Evolutionary conservation across 2,888 invertebrate species (phyloP).

Genomic region (Celastrina argiolus): DNA sequence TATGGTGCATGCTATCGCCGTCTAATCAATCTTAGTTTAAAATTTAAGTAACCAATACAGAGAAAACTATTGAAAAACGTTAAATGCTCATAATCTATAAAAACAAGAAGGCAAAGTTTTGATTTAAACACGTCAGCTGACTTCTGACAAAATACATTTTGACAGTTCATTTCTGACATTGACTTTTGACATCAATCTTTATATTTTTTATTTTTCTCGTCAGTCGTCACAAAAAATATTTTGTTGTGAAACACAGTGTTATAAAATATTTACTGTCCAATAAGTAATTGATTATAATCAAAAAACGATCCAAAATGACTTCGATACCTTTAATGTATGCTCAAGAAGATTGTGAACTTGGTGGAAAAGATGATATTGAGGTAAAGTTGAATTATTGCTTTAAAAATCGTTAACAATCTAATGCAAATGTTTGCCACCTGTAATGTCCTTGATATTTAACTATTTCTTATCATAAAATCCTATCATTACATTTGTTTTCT

Average conservation of each 20-base stretch:
- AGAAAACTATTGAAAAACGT: too few relatives aligned
- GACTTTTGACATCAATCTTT: not conserved
- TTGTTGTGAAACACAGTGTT: constrained; percentile 16
- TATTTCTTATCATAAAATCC: constrained; percentile 11
- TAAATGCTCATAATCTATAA: not conserved
- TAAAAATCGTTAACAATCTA: not conserved
- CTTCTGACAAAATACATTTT: not conserved
- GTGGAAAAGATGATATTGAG: constrained; percentile 79
- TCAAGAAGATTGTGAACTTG: constrained; percentile 82
- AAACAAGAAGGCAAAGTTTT: not conserved
- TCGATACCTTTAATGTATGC: constrained; percentile 79
- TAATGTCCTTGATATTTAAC: constrained; percentile 29
- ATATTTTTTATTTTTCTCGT: not conserved
- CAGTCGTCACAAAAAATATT: constrained; percentile 18
- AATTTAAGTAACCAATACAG: too few relatives aligned
- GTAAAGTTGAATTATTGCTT: constrained; percentile 40
- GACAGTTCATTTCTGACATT: not conserved
- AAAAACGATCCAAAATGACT: constrained; percentile 50
- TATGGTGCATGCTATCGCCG: too few relatives aligned
- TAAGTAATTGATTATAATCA: not conserved
- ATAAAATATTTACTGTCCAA: not conserved
- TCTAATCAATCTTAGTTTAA: too few relatives aligned
- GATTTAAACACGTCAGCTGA: not conserved
- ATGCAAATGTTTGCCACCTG: constrained; percentile 26
- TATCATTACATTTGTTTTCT: not conserved